Percentiles rank a stretch among this genome's conserved stretches.
These are phyloP conservation scores for Scaptomyza hsui DNA, from an alignment of 1,140 invertebrate species.

Conservation along the genomic window DNA sequence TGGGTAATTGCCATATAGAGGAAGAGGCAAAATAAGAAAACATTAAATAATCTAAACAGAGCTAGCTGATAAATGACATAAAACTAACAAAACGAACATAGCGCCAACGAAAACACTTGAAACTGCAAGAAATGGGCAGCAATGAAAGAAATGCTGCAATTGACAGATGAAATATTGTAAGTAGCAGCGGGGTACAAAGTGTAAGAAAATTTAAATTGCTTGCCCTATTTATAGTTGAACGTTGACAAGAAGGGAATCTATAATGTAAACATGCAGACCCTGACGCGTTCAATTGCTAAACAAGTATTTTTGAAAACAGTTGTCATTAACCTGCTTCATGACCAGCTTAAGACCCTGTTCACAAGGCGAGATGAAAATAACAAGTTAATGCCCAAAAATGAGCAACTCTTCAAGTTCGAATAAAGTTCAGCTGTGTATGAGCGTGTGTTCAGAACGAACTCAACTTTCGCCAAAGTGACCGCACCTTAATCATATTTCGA, in stretches of 20 bases:
- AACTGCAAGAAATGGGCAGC: slow-evolving; percentile 10
- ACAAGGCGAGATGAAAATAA: slow-evolving; percentile 56
- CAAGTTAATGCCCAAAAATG: slow-evolving; percentile 16
- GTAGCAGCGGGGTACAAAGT: not conserved
- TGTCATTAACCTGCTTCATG: slow-evolving; percentile 63
- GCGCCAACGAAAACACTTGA: slow-evolving; percentile 24
- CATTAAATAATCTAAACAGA: slow-evolving; percentile 63
- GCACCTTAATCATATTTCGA: slow-evolving; percentile 57
- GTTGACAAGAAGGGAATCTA: slow-evolving; percentile 3
- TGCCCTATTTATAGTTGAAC: slow-evolving; percentile 31
- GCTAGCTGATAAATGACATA: slow-evolving; percentile 61
- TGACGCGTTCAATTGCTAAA: slow-evolving; percentile 8
- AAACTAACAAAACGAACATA: slow-evolving; percentile 35
- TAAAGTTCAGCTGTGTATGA: slow-evolving; percentile 3
- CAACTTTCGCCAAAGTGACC: slow-evolving; percentile 33
- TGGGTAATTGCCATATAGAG: slow-evolving; percentile 11
- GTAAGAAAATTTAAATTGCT: slow-evolving; percentile 9
- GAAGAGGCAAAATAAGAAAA: slow-evolving; percentile 41
- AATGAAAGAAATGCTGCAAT: slow-evolving; percentile 16
- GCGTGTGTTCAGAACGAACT: slow-evolving; percentile 17
- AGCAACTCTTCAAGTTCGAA: slow-evolving; percentile 12
- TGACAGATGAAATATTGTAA: slow-evolving; percentile 16
- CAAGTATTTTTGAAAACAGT: slow-evolving; percentile 18
- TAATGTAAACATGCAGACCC: slow-evolving; percentile 28
- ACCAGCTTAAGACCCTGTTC: slow-evolving; percentile 50